Evolutionary conservation across 1,140 invertebrate genomes (phyloP).

Genomic region (Drosophila trapezifrons): DNA sequence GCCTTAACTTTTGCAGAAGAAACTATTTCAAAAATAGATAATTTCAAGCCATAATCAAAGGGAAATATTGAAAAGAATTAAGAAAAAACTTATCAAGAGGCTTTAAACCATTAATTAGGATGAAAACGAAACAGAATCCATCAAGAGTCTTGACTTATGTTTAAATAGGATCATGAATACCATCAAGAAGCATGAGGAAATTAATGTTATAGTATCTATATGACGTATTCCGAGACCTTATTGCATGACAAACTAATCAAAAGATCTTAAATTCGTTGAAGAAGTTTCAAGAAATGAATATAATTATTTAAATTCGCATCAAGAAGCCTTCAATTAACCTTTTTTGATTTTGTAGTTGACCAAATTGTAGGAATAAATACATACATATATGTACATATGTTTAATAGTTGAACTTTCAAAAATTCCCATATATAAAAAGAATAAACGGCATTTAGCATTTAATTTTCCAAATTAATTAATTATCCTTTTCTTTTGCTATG

Average conservation of each 20-base stretch:
- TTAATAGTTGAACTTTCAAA: too few relatives aligned
- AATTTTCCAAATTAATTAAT: not conserved
- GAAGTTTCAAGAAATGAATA: not conserved
- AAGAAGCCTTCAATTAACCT: not conserved
- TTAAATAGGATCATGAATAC: not conserved
- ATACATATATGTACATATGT: not conserved
- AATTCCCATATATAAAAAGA: not conserved
- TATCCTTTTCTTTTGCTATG: not conserved
- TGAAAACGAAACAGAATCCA: not conserved
- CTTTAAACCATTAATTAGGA: not conserved
- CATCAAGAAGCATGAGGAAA: not conserved
- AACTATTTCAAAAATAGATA: not conserved
- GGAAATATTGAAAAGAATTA: not conserved
- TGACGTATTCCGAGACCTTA: not conserved
- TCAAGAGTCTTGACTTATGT: not conserved
- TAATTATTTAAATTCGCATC: not conserved
- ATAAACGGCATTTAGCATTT: not conserved
- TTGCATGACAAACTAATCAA: not conserved
- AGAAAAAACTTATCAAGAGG: not conserved
- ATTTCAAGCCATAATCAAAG: not conserved
- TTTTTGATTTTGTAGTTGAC: not conserved
- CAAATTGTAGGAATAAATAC: conserved; percentile 11
- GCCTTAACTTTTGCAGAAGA: conserved; percentile 6
- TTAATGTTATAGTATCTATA: too few relatives aligned
- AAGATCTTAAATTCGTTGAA: not conserved